Evolutionary conservation across 2,113 vertebrate genomes (phyloP), one percentile per base, ranked within the genome.

Genomic region (Mirza zaza): DNA sequence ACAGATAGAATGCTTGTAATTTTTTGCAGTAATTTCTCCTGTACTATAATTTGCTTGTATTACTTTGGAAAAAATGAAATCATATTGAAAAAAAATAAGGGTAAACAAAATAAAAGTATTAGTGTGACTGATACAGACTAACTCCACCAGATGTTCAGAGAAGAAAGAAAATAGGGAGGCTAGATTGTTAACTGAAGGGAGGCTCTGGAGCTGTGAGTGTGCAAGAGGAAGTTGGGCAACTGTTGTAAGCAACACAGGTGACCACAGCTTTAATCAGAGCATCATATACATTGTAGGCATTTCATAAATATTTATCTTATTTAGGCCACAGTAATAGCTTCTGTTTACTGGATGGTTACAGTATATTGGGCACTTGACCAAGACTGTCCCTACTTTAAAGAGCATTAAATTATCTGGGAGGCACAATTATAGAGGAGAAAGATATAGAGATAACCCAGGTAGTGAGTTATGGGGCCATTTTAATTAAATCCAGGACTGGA

Each of bases 21-120:
- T 94, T 82, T 86, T 80, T 13, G 48, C 8, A 29, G 1, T 32
- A 9, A 36, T 63, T 92, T 34, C 50, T 96, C 14, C 57, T 55
- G 6, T 68, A 92, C 1, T 83, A 34, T 12, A 70, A 0, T 85
- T 87, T 52, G 29, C 34, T 81, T 75, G 17, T 61, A n/a, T 93
- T 96, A n/a, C 52, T 73, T 88, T 63, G 79, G 70, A 81, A 77
- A 76, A 87, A 70, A 39, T 61, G 36, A 85, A 97, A 36, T 89
- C 55, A 94, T 0, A 2, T 65, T 88, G 68, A n/a, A 63, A 61
- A 61, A 68, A 77, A 45, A 21, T 12, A 61, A 59, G 75, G 91
- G 17, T 55, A 55, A 32, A 61, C 61, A 91, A 76, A 7, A 42
- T 48, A 32, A 32, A 32, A 48, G 34, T 55, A 50, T 34, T n/a